Conservation (phyloP, 2,113 vertebrate genomes). For the Atrichornis clamosus region DNA sequence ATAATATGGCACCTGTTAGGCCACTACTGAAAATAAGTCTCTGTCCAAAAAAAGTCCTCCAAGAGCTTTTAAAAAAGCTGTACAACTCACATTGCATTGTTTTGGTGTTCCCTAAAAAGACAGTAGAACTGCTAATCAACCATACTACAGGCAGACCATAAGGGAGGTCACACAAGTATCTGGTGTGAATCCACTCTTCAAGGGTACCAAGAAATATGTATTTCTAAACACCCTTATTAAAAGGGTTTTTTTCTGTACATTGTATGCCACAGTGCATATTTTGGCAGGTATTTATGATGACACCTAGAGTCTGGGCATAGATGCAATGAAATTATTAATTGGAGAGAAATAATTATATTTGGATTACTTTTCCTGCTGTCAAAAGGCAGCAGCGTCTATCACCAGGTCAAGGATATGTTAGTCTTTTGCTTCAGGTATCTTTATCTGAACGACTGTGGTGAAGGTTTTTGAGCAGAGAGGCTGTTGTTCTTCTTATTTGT, state of each 20-base stretch:
- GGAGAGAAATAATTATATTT: not conserved
- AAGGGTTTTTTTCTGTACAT: not conserved
- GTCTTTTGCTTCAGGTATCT: not conserved
- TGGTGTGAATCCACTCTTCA: not conserved
- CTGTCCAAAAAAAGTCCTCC: not conserved
- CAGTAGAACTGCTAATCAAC: not conserved
- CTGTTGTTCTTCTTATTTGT: not conserved
- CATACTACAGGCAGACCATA: accelerated
- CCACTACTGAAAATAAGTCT: not conserved
- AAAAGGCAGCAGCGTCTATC: not conserved
- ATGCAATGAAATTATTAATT: not conserved
- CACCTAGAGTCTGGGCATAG: not conserved
- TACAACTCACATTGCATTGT: too few relatives aligned
- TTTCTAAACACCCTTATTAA: not conserved
- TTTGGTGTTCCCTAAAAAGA: not conserved
- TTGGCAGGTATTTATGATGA: not conserved
- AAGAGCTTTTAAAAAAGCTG: not conserved
- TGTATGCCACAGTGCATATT: not conserved
- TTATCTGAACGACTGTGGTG: not conserved
- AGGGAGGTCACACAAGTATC: not conserved
- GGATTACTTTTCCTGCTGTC: not conserved
- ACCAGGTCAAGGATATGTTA: not conserved
- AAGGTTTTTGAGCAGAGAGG: not conserved
- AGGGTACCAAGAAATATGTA: not conserved
- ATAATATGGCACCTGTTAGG: not conserved